Percentiles rank a stretch among this genome's conserved stretches.
These are phyloP conservation scores for Eupeodes latifasciatus DNA, from an alignment of 2,888 invertebrate genomes.

Conservation along the genomic window DNA sequence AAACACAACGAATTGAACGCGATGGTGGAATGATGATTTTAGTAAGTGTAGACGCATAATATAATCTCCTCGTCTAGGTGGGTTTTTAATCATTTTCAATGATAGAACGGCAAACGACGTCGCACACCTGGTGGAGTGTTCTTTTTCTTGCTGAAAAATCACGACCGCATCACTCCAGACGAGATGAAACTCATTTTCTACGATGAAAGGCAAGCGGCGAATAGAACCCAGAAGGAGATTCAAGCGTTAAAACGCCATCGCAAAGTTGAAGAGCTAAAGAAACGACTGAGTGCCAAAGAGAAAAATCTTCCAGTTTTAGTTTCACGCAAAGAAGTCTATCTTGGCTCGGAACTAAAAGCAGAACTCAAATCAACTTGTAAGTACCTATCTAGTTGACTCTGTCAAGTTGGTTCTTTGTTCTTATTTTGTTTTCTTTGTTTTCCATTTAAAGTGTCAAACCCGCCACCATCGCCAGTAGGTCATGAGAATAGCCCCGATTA, in stretches of 20 bases:
- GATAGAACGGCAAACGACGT: slow-evolving; percentile 89
- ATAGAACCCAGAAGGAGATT: slow-evolving; percentile 86
- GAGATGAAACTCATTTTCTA: slow-evolving; percentile 89
- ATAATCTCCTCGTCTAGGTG: background rate
- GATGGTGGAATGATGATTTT: slow-evolving; percentile 94
- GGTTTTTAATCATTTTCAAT: background rate
- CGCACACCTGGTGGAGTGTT: slow-evolving; percentile 95
- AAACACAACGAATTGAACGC: slow-evolving; percentile 92
- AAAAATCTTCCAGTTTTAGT: slow-evolving; percentile 81
- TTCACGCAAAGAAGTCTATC: slow-evolving; percentile 80
- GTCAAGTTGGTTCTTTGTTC: background rate
- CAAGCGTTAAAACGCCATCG: slow-evolving; percentile 86
- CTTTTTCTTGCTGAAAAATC: slow-evolving; percentile 91
- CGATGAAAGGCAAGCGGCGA: slow-evolving; percentile 87
- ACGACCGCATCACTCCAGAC: slow-evolving; percentile 88
- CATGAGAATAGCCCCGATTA: slow-evolving; percentile 88
- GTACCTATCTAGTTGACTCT: background rate
- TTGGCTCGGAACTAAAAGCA: slow-evolving; percentile 79
- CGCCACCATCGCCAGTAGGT: slow-evolving; percentile 92
- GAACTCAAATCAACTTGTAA: slow-evolving; percentile 80
- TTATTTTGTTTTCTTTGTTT: background rate
- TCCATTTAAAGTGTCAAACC: slow-evolving; percentile 85
- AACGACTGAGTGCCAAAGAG: slow-evolving; percentile 85
- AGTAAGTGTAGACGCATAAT: slow-evolving; percentile 84
- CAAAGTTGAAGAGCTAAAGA: slow-evolving; percentile 88